These are phyloP conservation scores for Pachyseris speciosa DNA, from an alignment of 64 coral and sea anemone species.

Conservation along the genomic window DNA sequence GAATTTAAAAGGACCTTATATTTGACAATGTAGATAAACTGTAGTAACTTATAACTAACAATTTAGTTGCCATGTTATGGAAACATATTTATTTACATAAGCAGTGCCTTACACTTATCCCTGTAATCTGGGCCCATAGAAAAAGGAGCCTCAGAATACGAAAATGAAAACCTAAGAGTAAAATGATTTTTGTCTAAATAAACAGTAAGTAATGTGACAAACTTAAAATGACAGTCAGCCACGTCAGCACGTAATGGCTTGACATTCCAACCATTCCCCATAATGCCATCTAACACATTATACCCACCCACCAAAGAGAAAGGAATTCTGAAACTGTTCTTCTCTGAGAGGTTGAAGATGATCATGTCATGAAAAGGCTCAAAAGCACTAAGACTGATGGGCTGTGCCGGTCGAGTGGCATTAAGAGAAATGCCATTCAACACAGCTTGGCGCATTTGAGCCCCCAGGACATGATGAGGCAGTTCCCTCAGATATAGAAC, in stretches of 20 bases:
- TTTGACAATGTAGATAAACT: too few species aligned
- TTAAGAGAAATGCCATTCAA: conserved; percentile 71
- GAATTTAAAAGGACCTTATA: too few species aligned
- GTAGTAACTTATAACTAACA: too few species aligned
- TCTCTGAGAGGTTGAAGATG: conserved; percentile 3
- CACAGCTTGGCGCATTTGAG: conserved; percentile 76
- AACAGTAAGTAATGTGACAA: not conserved
- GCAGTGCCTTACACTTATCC: conserved; percentile 15
- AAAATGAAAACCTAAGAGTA: conserved; percentile 33
- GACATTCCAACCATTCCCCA: conserved; percentile 40
- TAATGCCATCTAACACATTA: not conserved
- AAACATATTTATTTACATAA: not conserved
- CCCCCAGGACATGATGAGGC: conserved; percentile 65
- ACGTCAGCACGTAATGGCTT: conserved; percentile 24
- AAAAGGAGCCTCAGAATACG: not conserved
- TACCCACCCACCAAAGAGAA: conserved; percentile 7
- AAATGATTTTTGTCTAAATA: conserved; percentile 20
- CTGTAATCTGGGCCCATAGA: conserved; percentile 9
- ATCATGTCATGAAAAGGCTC: not conserved
- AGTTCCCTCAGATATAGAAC: conserved; percentile 77
- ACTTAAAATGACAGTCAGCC: conserved; percentile 23
- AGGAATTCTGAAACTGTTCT: conserved; percentile 28
- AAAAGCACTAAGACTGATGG: not conserved
- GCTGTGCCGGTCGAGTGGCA: conserved; percentile 44
- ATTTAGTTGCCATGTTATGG: not conserved